Evolutionary conservation across 2,888 invertebrate genomes (phyloP), one percentile per base, ranked within the genome.

Genomic region (Erynnis tages): DNA sequence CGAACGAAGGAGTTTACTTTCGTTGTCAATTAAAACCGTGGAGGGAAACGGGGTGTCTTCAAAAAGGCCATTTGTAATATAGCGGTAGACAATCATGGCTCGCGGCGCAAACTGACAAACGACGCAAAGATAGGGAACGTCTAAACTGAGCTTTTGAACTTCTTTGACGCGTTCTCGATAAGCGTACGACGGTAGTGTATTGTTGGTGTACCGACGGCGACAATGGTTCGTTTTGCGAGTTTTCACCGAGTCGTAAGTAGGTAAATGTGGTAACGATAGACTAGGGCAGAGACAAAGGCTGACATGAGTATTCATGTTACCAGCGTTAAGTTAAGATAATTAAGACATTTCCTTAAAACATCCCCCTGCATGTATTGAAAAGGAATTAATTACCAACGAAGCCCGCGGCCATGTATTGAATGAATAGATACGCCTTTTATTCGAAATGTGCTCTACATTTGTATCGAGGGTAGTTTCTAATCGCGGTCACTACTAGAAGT

Each of bases 231-330:
- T 85, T 86, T 85, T 79, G 80, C 82, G 85, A 87, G 86, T 89
- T 88, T 88, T 86, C 87, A 85, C 77, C 75, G 73, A 76, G 67
- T 71, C 67, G 61, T 79, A 87, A 87, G 83, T 87, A 73, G 86
- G 88, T 88, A 82, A 87, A 87, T 87, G 85, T 87, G 88, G 80
- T 87, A 83, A 69, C 83, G 79, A 87, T 86, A 76, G 83, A 80
- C 75, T 68, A 70, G 76, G 75, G 76, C 63, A 54, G 68, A 66
- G 62, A 79, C 79, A 81, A 83, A 74, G 57, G 57, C 60, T 60
- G 62, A 16, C 7, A 23, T 62, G 57, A 60, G 59, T 59, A 61
- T 73, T 70, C 71, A 62, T 62, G 72, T 73, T 76, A 65, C 69
- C 73, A 67, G 68, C 73, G n/a, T n/a, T n/a, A n/a, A 67, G 69